Conservation (phyloP, 2,113 vertebrate species). For the Bujurquina vittata region DNA sequence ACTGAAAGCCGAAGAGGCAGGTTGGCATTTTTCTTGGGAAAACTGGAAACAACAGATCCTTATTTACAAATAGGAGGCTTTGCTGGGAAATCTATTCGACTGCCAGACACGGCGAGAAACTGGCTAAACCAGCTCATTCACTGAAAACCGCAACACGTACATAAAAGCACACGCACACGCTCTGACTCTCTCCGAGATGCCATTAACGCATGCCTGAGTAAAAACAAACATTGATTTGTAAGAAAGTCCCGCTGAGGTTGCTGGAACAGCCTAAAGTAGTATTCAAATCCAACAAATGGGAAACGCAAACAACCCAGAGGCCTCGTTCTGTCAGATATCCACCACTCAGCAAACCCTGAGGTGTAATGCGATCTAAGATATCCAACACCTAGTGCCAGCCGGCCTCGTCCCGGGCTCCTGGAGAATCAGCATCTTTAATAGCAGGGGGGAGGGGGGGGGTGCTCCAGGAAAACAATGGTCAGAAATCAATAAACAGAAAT, state of each 20-base stretch:
- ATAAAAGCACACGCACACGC: background rate
- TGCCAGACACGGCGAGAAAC: conserved; percentile 56
- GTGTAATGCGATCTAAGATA: conserved; percentile 52
- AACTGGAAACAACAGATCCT: background rate
- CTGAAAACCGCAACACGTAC: background rate
- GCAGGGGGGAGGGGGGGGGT: background rate
- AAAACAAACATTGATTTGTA: conserved; percentile 4
- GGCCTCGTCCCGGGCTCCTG: background rate
- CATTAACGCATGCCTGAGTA: background rate
- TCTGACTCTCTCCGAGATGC: background rate
- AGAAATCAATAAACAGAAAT: background rate
- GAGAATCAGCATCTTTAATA: background rate
- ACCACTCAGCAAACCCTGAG: conserved; percentile 16
- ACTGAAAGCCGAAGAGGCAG: background rate
- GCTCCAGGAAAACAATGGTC: background rate
- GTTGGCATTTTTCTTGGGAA: conserved; percentile 22
- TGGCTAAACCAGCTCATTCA: conserved; percentile 64
- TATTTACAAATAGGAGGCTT: conserved; percentile 10
- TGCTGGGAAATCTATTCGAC: conserved; percentile 32
- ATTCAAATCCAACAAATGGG: conserved; percentile 3
- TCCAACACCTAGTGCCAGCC: conserved; percentile 18
- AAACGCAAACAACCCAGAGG: conserved; percentile 19
- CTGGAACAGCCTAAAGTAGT: background rate
- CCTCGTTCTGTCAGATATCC: conserved; percentile 13
- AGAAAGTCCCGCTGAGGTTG: background rate